Base-by-base conservation (phyloP, 1,140 invertebrate genomes). In the Lordiphosa collinella region DNA sequence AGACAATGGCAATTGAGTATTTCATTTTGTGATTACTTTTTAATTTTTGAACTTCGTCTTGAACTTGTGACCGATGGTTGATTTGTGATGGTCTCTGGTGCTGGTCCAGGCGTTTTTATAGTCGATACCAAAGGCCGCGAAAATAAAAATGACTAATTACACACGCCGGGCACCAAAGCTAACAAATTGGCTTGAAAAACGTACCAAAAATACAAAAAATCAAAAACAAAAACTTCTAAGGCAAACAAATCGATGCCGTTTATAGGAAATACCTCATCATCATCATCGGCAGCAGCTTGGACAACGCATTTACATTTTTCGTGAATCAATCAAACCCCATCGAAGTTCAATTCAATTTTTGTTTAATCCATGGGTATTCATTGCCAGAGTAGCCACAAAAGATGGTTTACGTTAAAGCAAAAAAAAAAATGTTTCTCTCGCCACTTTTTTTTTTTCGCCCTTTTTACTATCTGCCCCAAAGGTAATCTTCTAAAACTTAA, bases 131-230 rank as follows among this genome's bases (percentile, higher is more conserved):
- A 35, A 49, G 70, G 43, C 64, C 58, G 55, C 78, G 51, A 68
- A 82, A 82, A 84, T 72, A 82, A 82, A 82, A 82, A 82, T 84
- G 76, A 82, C 76, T 82, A 82, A 82, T 82, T 82, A 82, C 76
- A 82, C 76, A 78, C 67, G 48, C 55, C 60, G 53, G 62, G 49
- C 57, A 74, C 66, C 64, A 51, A 41, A 71, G 57, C 70, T 61
- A 71, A 68, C 67, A 84, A 82, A 84, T 72, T 82, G 78, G 44
- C 61, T 84, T 84, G 35, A 84, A 79, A 80, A 70, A 68, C 67
- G 52, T 48, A 63, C 40, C 49, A 58, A 50, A 46, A 46, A 58
- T 35, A 48, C 12, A 52, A 40, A 61, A 67, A 68, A 63, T 47
- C 62, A 68, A 68, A 79, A 67, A 22, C 9, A 47, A 66, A 69